A percentile compares a stretch with the other conserved stretches of the same genome.
Conservation (phyloP, 2,888 invertebrate species). For the Phania funesta region DNA sequence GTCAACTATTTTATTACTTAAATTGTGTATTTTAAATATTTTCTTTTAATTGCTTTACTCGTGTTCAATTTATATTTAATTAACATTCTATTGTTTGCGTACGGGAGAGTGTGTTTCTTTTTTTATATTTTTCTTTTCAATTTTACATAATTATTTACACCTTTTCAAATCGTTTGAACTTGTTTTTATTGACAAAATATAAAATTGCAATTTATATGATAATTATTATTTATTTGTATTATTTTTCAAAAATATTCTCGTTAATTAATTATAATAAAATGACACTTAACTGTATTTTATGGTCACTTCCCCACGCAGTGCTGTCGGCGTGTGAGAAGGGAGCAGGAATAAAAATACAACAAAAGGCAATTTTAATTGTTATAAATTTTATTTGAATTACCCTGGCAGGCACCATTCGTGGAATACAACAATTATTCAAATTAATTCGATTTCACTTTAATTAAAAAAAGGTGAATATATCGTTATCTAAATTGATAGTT, state of each 20-base stretch:
- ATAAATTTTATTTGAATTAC: too few relatives aligned
- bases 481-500: too few relatives aligned
- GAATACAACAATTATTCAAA: too few relatives aligned
- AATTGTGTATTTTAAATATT: neutral
- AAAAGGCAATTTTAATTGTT: too few relatives aligned
- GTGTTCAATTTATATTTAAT: neutral
- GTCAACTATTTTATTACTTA: slow-evolving; percentile 13
- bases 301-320: neutral
- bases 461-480: too few relatives aligned
- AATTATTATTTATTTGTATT: slow-evolving; percentile 27
- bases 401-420: too few relatives aligned
- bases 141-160: slow-evolving; percentile 48
- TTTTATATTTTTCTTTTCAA: slow-evolving; percentile 12
- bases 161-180: slow-evolving; percentile 19
- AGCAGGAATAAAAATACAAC: neutral
- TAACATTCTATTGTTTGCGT: neutral
- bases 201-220: slow-evolving; percentile 30
- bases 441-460: too few relatives aligned
- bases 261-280: slow-evolving; percentile 43
- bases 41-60: neutral
- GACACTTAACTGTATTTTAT: neutral
- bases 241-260: slow-evolving; percentile 15
- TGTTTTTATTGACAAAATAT: neutral
- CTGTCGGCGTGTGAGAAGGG: neutral
- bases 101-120: neutral